Conservation (phyloP, 2,888 invertebrate genomes). For the Rhingia campestris region DNA sequence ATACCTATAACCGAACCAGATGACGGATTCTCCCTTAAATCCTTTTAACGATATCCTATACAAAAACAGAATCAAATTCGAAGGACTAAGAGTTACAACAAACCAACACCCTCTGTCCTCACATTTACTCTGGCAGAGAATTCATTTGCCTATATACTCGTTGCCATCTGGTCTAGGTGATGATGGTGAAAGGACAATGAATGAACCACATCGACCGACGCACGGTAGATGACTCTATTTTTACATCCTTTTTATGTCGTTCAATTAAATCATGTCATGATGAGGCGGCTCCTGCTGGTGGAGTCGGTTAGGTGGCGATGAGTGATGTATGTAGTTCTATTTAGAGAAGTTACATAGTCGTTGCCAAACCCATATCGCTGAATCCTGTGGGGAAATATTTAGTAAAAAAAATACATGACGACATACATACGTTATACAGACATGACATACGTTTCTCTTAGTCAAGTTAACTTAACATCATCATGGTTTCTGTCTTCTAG, state of each 20-base stretch:
- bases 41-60: background rate
- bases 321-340: conserved; percentile 20
- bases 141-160: conserved; percentile 5
- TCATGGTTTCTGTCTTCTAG: conserved; percentile 75
- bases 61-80: conserved; percentile 7
- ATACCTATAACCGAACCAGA: background rate
- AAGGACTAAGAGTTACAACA: conserved; percentile 14
- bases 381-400: conserved; percentile 23
- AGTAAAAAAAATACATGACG: conserved; percentile 31
- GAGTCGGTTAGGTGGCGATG: conserved; percentile 29
- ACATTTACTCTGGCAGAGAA: background rate
- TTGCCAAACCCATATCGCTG: background rate
- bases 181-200: conserved; percentile 33
- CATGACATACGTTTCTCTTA: conserved; percentile 9
- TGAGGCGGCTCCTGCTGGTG: conserved; percentile 28
- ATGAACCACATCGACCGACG: conserved; percentile 22
- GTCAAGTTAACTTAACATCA: conserved; percentile 32
- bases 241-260: conserved; percentile 73
- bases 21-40: conserved; percentile 3
- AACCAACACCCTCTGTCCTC: background rate
- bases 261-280: conserved; percentile 69
- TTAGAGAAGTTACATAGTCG: conserved; percentile 44
- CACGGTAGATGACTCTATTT: conserved; percentile 58
- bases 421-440: background rate
- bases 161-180: conserved; percentile 19